Percentiles rank a stretch among this genome's conserved stretches.
Evolutionary conservation across 2,113 vertebrate species (phyloP).

Genomic region (Fukomys damarensis): DNA sequence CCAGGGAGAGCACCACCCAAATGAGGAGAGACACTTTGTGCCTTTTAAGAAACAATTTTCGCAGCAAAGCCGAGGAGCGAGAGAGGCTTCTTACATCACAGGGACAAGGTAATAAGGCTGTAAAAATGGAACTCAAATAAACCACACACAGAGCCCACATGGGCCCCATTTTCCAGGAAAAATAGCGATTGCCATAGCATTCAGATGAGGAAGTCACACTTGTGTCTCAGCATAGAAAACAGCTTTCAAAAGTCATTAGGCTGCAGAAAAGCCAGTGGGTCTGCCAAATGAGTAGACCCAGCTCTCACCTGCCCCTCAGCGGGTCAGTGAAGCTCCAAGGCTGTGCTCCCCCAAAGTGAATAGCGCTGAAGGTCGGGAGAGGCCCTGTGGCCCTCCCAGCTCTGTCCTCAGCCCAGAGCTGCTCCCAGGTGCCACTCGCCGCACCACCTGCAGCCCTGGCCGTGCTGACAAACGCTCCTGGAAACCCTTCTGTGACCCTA

Average conservation of each 20-base stretch:
- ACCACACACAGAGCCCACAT: conserved; percentile 73
- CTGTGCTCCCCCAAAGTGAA: neutral
- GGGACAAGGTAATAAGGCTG: conserved; percentile 80
- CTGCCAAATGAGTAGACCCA: conserved; percentile 40
- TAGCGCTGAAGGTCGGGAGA: neutral
- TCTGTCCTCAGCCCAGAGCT: neutral
- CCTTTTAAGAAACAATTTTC: conserved; percentile 79
- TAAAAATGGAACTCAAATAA: conserved; percentile 79
- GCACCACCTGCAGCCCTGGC: neutral
- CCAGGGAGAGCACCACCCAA: neutral
- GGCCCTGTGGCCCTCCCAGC: neutral
- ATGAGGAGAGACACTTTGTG: conserved; percentile 61
- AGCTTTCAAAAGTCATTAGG: conserved; percentile 63
- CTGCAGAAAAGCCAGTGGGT: conserved; percentile 48
- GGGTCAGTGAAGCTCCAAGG: neutral
- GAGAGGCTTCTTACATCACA: conserved; percentile 62
- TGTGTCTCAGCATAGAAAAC: conserved; percentile 49
- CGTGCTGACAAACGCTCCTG: neutral
- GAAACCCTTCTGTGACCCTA: neutral
- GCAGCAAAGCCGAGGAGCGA: conserved; percentile 66
- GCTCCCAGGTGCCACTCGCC: neutral
- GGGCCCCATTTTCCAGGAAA: conserved; percentile 80
- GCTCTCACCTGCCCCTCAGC: conserved; percentile 36
- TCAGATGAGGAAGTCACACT: conserved; percentile 68
- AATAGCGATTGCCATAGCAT: conserved; percentile 63